These are phyloP conservation scores for Rhyacophila evoluta DNA, from an alignment of 2,888 invertebrate genomes.

Conservation along the genomic window DNA sequence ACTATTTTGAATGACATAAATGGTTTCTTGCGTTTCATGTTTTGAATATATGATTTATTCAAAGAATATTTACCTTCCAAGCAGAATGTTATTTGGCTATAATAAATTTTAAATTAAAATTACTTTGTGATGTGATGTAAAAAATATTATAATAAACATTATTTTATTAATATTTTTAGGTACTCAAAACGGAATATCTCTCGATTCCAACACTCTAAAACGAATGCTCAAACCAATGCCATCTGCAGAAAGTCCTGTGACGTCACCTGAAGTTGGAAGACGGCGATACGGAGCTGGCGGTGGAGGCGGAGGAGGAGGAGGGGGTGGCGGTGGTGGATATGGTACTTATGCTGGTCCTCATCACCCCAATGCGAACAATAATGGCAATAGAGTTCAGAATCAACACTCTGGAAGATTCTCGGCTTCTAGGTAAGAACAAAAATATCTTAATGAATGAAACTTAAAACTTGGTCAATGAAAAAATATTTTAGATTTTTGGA, in stretches of 20 bases:
- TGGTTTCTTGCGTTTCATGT: too few relatives aligned
- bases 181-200: constrained; percentile 61
- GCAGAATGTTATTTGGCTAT: too few relatives aligned
- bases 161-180: constrained; percentile 36
- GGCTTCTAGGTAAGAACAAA: constrained; percentile 68
- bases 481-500: too few relatives aligned
- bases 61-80: too few relatives aligned
- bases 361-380: constrained; percentile 72
- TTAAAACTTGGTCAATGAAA: too few relatives aligned
- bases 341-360: constrained; percentile 68
- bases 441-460: neutral
- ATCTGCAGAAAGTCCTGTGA: constrained; percentile 88
- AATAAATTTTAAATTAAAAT: too few relatives aligned
- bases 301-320: constrained; percentile 54
- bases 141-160: too few relatives aligned
- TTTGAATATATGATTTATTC: too few relatives aligned
- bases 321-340: neutral
- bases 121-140: too few relatives aligned
- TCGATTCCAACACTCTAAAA: constrained; percentile 89
- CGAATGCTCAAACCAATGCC: constrained; percentile 96
- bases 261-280: constrained; percentile 91
- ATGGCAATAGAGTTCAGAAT: constrained; percentile 69
- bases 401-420: constrained; percentile 76
- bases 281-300: constrained; percentile 79
- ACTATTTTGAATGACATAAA: too few relatives aligned